phyloP scores from a whole-genome alignment of 1,140 invertebrate species.

The Polyergus mexicanus region DNA sequence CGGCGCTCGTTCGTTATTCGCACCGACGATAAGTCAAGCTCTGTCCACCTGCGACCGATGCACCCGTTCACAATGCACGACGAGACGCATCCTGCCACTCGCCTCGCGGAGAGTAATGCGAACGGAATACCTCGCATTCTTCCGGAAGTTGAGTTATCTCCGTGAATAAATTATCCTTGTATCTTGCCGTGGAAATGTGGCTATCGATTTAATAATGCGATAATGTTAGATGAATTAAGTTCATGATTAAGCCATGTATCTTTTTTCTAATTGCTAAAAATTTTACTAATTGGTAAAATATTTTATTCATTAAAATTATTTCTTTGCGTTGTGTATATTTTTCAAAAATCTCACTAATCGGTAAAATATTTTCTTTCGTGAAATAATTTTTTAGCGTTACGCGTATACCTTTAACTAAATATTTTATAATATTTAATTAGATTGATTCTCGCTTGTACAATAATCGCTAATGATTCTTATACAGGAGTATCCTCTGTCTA shows the following conservation, averaged over 20 bases:
- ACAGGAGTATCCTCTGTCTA: not conserved
- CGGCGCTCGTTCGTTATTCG: constrained; percentile 28
- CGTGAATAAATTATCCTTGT: constrained; percentile 29
- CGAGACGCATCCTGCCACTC: constrained; percentile 35
- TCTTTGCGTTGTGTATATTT: too few relatives aligned
- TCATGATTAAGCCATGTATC: not conserved
- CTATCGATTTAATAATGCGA: constrained; percentile 20
- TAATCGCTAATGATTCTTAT: not conserved
- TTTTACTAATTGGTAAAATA: too few relatives aligned
- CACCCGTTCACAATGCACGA: constrained; percentile 27
- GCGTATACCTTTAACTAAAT: not conserved
- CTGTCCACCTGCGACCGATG: constrained; percentile 53
- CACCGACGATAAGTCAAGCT: constrained; percentile 35
- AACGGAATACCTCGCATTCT: constrained; percentile 35
- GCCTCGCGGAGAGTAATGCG: constrained; percentile 4
- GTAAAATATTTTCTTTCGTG: not conserved
- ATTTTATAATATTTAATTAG: not conserved
- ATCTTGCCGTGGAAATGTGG: not conserved
- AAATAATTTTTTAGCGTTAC: not conserved
- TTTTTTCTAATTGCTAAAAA: too few relatives aligned
- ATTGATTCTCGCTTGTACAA: not conserved
- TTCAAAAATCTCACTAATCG: not conserved
- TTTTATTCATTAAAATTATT: too few relatives aligned
- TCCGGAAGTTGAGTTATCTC: constrained; percentile 37
- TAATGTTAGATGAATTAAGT: not conserved